phyloP scores from a whole-genome alignment of 53 echinoderm and acorn worm species.

The Luidia sarsii region DNA sequence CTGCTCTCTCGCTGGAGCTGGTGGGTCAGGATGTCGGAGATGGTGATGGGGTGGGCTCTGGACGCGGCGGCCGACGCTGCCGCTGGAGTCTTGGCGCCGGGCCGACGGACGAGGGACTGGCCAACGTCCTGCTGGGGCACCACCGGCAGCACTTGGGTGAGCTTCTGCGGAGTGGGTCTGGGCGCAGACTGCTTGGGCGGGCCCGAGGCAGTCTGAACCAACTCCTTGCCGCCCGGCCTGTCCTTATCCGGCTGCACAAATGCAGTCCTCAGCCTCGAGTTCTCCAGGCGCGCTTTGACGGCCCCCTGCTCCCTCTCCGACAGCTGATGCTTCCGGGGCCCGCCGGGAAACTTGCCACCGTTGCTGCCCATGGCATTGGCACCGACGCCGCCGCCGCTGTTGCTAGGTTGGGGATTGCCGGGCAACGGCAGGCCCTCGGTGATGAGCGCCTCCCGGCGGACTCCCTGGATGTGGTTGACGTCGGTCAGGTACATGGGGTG shows the following conservation, averaged over 20 bases:
- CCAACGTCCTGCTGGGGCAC: background rate
- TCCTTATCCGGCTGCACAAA: background rate
- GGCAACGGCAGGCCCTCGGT: background rate
- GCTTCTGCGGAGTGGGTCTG: background rate
- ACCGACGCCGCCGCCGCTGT: no score
- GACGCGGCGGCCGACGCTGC: background rate
- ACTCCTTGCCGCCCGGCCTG: background rate
- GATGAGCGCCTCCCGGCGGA: background rate
- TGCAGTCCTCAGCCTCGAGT: background rate
- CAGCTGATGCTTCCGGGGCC: background rate
- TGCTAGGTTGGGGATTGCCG: background rate
- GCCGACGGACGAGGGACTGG: no score
- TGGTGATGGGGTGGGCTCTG: background rate
- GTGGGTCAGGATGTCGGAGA: background rate
- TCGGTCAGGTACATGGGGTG: constrained; percentile 17
- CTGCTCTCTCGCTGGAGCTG: background rate
- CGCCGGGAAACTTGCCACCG: background rate
- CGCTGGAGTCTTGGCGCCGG: background rate
- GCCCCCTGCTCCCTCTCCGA: background rate
- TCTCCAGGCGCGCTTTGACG: background rate
- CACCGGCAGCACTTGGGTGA: background rate
- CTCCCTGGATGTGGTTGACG: constrained; percentile 10
- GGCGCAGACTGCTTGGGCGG: background rate
- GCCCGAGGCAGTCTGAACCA: no score
- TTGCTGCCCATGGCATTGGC: background rate